phyloP scores from a whole-genome alignment of 1,140 invertebrate species.

The Chlorops oryzae region DNA sequence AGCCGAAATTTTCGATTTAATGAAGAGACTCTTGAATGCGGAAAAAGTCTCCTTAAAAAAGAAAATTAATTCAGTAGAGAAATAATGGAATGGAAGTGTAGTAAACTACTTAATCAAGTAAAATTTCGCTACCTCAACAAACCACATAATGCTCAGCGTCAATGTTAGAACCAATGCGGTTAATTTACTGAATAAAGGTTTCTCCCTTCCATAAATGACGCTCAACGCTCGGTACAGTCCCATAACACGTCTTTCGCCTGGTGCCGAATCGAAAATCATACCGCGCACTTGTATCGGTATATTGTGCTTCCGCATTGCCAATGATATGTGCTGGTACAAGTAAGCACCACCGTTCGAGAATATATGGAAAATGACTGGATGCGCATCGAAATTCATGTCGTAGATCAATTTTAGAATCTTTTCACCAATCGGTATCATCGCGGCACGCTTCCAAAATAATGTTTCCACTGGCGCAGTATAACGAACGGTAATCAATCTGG shows the following conservation, averaged over 20 bases:
- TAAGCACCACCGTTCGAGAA: slow-evolving; percentile 75
- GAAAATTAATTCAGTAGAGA: not conserved
- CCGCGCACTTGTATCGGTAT: slow-evolving; percentile 58
- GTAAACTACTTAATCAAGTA: slow-evolving; percentile 19
- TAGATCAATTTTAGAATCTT: slow-evolving; percentile 61
- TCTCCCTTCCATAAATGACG: slow-evolving; percentile 55
- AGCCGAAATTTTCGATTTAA: slow-evolving; percentile 28
- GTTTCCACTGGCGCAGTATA: slow-evolving; percentile 65
- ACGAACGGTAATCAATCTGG: slow-evolving; percentile 65
- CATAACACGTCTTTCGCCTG: slow-evolving; percentile 56
- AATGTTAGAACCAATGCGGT: slow-evolving; percentile 54
- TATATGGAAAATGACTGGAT: slow-evolving; percentile 71
- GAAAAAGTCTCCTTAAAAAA: slow-evolving; percentile 39
- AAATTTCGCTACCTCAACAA: slow-evolving; percentile 48
- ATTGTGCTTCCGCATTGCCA: slow-evolving; percentile 52
- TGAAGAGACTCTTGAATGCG: slow-evolving; percentile 40
- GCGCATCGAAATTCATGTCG: slow-evolving; percentile 61
- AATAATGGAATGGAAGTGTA: not conserved
- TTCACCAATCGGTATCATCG: slow-evolving; percentile 57
- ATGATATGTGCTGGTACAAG: slow-evolving; percentile 60
- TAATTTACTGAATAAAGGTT: slow-evolving; percentile 50
- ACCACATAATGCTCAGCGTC: slow-evolving; percentile 56
- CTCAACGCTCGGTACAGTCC: slow-evolving; percentile 56
- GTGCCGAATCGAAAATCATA: slow-evolving; percentile 70
- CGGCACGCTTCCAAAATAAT: slow-evolving; percentile 58